Conservation (phyloP, 2,113 vertebrate genomes). For the Ia io region DNA sequence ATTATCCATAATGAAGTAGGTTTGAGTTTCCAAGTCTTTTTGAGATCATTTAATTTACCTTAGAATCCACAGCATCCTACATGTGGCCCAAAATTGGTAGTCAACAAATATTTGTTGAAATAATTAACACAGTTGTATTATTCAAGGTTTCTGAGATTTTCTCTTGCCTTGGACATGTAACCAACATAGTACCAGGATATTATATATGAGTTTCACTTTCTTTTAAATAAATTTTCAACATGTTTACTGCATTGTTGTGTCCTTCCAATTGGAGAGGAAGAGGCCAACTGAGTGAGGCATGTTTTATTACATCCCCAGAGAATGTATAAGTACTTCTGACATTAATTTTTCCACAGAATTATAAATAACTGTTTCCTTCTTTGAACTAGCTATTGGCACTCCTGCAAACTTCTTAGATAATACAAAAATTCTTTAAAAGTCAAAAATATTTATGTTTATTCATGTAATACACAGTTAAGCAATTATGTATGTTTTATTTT, state of each 20-base stretch:
- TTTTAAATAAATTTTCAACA: background rate
- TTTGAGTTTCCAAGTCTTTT: background rate
- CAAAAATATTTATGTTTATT: conserved; percentile 55
- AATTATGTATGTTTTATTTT: conserved; percentile 63
- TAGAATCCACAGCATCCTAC: background rate
- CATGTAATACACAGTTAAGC: conserved; percentile 40
- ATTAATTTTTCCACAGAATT: conserved; percentile 54
- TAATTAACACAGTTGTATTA: background rate
- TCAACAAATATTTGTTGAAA: background rate
- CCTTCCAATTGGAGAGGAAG: background rate
- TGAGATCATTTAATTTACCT: background rate
- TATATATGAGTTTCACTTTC: background rate
- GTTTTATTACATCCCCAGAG: background rate
- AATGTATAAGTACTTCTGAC: conserved; percentile 7
- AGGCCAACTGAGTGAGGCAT: background rate
- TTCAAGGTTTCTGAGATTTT: background rate
- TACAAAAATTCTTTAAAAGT: conserved; percentile 42
- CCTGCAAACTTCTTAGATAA: conserved; percentile 23
- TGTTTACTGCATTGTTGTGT: background rate
- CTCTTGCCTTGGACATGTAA: background rate
- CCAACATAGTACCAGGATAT: background rate
- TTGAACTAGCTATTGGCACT: conserved; percentile 45
- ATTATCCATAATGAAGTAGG: background rate
- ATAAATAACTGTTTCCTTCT: conserved; percentile 34
- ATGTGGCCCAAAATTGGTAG: background rate